A percentile compares a stretch with the other conserved stretches of the same genome.
Evolutionary conservation across 2,888 invertebrate species (phyloP).

Genomic region (Drosophila picticornis): DNA sequence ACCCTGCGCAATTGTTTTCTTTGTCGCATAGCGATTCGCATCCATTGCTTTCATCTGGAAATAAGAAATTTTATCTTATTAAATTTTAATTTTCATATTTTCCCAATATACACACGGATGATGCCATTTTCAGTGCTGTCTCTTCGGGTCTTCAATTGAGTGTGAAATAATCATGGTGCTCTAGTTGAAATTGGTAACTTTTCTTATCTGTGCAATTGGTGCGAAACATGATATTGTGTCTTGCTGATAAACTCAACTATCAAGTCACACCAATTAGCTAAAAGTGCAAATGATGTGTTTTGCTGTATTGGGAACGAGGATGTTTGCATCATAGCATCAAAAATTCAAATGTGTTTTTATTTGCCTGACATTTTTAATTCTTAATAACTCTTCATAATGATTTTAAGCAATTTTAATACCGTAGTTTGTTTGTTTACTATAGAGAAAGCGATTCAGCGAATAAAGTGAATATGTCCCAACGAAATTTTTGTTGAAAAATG

Average conservation of each 20-base stretch:
- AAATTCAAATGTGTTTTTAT: not conserved
- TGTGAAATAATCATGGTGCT: conserved; percentile 19
- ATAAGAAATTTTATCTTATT: not conserved
- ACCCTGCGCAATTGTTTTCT: conserved; percentile 96
- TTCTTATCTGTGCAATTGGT: conserved; percentile 53
- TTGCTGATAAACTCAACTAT: conserved; percentile 55
- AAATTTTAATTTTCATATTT: not conserved
- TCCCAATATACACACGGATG: conserved; percentile 8
- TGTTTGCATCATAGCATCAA: conserved; percentile 1
- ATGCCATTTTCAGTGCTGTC: conserved; percentile 38
- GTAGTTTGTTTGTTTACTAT: not conserved
- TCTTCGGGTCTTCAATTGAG: conserved; percentile 1
- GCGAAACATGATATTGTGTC: conserved; percentile 8
- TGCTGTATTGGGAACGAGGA: conserved; percentile 55
- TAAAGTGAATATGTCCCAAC: not conserved
- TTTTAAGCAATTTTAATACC: not conserved
- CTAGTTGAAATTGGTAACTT: conserved; percentile 4
- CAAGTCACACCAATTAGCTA: conserved; percentile 47
- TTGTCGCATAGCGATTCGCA: conserved; percentile 95
- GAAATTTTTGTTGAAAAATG: fast-evolving
- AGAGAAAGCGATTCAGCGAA: not conserved
- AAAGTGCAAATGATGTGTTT: conserved; percentile 11
- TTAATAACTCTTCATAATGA: not conserved
- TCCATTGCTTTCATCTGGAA: conserved; percentile 90
- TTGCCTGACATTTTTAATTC: not conserved